phyloP scores from a whole-genome alignment of 1,140 invertebrate genomes.

The Bombus breviceps region DNA sequence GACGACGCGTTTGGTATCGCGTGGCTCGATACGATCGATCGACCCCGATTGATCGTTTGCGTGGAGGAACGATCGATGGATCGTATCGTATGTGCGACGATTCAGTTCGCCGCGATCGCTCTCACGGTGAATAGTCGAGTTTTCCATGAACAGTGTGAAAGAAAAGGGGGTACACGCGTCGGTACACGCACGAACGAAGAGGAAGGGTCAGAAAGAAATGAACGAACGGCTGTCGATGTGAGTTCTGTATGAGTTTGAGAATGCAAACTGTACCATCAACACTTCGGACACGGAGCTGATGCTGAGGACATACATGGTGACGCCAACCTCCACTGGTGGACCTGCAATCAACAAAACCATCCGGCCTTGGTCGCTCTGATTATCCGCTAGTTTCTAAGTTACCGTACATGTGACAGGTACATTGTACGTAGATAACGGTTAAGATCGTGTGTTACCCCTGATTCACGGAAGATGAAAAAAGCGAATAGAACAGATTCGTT shows the following conservation, averaged over 20 bases:
- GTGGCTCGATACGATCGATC: slow-evolving; percentile 34
- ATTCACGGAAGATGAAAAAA: slow-evolving; percentile 10
- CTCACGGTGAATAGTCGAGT: background rate
- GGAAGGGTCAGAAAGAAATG: slow-evolving; percentile 43
- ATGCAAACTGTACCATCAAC: slow-evolving; percentile 92
- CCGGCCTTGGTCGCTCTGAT: slow-evolving; percentile 79
- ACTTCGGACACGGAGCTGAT: slow-evolving; percentile 99
- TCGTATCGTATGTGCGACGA: background rate
- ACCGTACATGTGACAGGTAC: slow-evolving; percentile 48
- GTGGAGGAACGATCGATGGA: background rate
- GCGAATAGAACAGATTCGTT: background rate
- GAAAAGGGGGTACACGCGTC: background rate
- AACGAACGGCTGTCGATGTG: slow-evolving; percentile 56
- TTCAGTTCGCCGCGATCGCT: slow-evolving; percentile 19
- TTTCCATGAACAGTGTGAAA: slow-evolving; percentile 2
- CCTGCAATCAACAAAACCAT: slow-evolving; percentile 90
- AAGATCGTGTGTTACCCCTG: slow-evolving; percentile 47
- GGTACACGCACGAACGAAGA: slow-evolving; percentile 5
- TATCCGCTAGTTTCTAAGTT: slow-evolving; percentile 63
- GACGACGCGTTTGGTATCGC: background rate
- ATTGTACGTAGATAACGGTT: slow-evolving; percentile 29
- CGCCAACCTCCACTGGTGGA: slow-evolving; percentile 97
- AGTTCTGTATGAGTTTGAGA: slow-evolving; percentile 79
- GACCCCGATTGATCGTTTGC: slow-evolving; percentile 17
- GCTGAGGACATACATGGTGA: slow-evolving; percentile 99